These are phyloP conservation scores for Anguilla anguilla DNA, from an alignment of 2,797 vertebrate genomes.

Conservation along the genomic window DNA sequence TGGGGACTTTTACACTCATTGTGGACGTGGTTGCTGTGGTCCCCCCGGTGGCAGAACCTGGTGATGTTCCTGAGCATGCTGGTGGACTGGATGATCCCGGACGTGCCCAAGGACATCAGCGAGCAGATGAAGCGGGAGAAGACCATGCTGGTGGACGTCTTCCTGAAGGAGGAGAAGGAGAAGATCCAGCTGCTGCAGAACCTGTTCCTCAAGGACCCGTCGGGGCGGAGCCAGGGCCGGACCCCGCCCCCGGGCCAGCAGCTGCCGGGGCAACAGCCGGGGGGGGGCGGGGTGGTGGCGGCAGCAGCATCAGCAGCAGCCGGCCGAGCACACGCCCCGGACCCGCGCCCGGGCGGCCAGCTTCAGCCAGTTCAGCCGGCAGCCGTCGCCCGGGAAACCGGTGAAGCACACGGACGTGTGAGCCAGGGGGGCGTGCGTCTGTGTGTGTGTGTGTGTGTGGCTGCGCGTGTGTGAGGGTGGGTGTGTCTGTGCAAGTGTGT, in stretches of 20 bases:
- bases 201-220: conserved; percentile 25
- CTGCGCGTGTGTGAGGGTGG: too few relatives aligned
- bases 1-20: too few relatives aligned
- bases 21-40: too few relatives aligned
- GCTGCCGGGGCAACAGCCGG: not conserved
- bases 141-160: conserved; percentile 85
- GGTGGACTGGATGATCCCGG: conserved; percentile 95
- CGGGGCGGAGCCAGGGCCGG: not conserved
- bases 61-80: conserved; percentile 97
- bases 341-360: conserved; percentile 28
- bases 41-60: conserved; percentile 77
- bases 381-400: conserved; percentile 7
- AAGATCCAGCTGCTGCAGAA: conserved; percentile 31
- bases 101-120: conserved; percentile 90
- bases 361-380: conserved; percentile 32
- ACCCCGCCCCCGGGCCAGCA: not conserved
- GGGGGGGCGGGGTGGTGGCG: not conserved
- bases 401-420: conserved; percentile 29
- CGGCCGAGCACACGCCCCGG: not conserved
- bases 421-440: not conserved
- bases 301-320: not conserved
- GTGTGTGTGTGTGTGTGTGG: not conserved
- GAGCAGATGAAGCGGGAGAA: conserved; percentile 94
- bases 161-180: conserved; percentile 87
- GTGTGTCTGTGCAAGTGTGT: not conserved